Conservation (phyloP, 2,888 invertebrate genomes). For the Allophyes oxyacanthae region DNA sequence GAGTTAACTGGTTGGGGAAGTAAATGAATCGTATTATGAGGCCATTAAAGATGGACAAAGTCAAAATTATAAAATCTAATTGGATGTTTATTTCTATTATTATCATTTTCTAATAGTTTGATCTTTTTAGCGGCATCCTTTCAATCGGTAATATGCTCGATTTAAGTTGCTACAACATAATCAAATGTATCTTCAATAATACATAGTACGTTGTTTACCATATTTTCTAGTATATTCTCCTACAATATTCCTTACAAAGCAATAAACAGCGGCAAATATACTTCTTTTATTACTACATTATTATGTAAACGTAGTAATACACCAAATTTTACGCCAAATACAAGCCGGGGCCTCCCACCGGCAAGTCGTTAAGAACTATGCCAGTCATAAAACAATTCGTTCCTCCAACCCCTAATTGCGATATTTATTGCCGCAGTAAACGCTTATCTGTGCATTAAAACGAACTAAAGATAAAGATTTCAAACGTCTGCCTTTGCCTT, state of each 20-base stretch:
- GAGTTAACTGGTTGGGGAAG: slow-evolving; percentile 22
- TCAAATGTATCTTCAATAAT: no score
- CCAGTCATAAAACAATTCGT: slow-evolving; percentile 66
- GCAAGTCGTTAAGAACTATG: slow-evolving; percentile 56
- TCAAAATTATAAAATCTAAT: no score
- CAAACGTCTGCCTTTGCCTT: slow-evolving; percentile 59
- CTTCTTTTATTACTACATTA: slow-evolving; percentile 13
- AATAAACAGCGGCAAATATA: slow-evolving; percentile 17
- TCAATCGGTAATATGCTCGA: no score
- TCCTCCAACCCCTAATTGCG: slow-evolving; percentile 70
- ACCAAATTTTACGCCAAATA: slow-evolving; percentile 42
- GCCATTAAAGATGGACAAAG: no score
- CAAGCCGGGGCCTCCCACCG: slow-evolving; percentile 46
- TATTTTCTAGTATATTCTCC: not conserved
- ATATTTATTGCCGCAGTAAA: slow-evolving; percentile 73
- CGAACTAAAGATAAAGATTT: slow-evolving; percentile 59
- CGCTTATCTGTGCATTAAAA: slow-evolving; percentile 66
- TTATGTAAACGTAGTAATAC: slow-evolving; percentile 29
- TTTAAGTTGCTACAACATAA: no score
- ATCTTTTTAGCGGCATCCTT: no score
- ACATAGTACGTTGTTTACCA: not conserved
- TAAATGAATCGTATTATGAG: no score
- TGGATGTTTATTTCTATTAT: no score
- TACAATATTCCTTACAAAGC: slow-evolving; percentile 3
- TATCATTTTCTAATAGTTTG: no score